Evolutionary conservation across 2,797 vertebrate genomes (phyloP), one percentile per base, ranked within the genome.

Genomic region (Hemitrygon akajei): DNA sequence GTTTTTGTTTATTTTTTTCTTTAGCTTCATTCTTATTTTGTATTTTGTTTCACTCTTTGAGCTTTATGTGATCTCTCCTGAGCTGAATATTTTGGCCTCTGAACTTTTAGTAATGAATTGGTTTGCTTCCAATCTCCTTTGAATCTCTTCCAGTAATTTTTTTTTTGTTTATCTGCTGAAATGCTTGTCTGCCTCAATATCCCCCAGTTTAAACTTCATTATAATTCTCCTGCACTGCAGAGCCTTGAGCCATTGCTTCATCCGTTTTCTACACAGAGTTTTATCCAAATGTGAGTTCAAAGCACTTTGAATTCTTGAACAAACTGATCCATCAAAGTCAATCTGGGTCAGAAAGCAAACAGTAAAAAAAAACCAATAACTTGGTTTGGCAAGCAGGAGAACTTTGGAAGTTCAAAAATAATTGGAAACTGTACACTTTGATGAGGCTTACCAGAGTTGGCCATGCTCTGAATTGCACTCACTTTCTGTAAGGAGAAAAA

Each of bases 41-140:
- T 63, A 40, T 89, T 34, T 9, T 69, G 30, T 89, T 89, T 89
- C 86, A 34, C 18, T 37, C 66, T 66, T 60, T 20, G 10, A 66
- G n/a, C 60, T 89, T 89, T 18, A 69, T 89, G 60, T 69, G n/a
- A 89, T 69, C 63, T 37, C 86, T 25, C 63, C 18, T 69, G 63
- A 89, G 63, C n/a, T 25, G 60, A 89, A 69, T 89, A 69, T 69
- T 69, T 89, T 89, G 86, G n/a, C 86, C 86, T 37, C 63, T 37
- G 18, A 89, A 20, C 60, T 89, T 89, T 34, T 89, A 34, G 86
- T 69, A 69, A 89, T 89, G n/a, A 89, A 20, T 69, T 69, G 63
- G 69, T 89, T 18, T 22, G 63, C 63, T 69, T 69, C 86, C 86
- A 89, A 89, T 69, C n/a, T 89, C 60, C 18, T 89, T 37, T 89